A percentile compares a stretch with the other conserved stretches of the same genome.
phyloP scores from a whole-genome alignment of 1,140 invertebrate species.

The Choristoneura fumiferana region DNA sequence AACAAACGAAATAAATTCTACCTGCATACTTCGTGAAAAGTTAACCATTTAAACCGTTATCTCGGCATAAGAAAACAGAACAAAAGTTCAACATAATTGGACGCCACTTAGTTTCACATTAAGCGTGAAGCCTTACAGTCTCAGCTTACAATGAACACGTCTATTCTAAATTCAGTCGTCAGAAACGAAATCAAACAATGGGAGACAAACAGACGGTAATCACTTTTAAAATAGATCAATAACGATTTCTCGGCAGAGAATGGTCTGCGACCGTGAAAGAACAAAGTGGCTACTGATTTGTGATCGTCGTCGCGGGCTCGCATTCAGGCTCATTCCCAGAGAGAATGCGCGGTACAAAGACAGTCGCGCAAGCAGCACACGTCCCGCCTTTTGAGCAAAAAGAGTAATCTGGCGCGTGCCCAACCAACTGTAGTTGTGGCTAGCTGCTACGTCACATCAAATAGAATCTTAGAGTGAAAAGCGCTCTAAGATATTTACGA shows the following conservation, averaged over 20 bases:
- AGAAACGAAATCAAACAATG: conserved; percentile 47
- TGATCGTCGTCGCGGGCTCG: conserved; percentile 49
- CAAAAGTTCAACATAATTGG: conserved; percentile 52
- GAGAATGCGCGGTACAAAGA: conserved; percentile 50
- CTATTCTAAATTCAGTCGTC: conserved; percentile 38
- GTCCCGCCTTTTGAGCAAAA: conserved; percentile 56
- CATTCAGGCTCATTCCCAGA: conserved; percentile 60
- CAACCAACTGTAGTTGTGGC: conserved; percentile 63
- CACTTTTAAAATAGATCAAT: conserved; percentile 64
- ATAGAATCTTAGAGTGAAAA: conserved; percentile 55
- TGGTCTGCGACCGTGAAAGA: conserved; percentile 58
- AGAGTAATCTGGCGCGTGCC: conserved; percentile 59
- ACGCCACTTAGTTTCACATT: conserved; percentile 43
- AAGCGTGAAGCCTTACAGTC: conserved; percentile 44
- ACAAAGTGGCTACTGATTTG: conserved; percentile 72
- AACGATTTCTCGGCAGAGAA: conserved; percentile 50
- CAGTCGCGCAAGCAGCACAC: conserved; percentile 42
- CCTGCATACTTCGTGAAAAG: conserved; percentile 15
- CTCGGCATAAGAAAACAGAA: conserved; percentile 25
- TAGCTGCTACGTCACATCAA: conserved; percentile 69
- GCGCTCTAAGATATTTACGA: conserved; percentile 49
- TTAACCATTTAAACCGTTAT: conserved; percentile 9
- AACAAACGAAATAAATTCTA: conserved; percentile 14
- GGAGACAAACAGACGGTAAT: conserved; percentile 53
- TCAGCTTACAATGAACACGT: conserved; percentile 33